Conservation (phyloP, 2,113 vertebrate species). For the Bufo gargarizans region DNA sequence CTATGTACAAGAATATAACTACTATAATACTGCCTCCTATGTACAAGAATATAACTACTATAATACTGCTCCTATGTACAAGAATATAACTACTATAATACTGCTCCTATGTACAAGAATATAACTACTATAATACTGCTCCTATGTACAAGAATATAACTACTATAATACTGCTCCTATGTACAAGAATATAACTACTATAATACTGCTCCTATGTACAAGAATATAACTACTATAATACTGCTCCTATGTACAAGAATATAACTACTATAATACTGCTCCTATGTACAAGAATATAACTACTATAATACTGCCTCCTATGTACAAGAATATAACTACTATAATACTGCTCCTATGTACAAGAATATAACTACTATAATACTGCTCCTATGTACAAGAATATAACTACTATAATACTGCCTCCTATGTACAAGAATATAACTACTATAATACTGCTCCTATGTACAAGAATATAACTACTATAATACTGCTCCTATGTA, state of each 20-base stretch:
- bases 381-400: slow-evolving; percentile 9
- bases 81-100: background rate
- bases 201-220: background rate
- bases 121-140: slow-evolving; percentile 11
- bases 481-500: background rate
- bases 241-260: background rate
- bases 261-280: too few relatives aligned
- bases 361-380: too few relatives aligned
- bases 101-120: background rate
- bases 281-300: too few relatives aligned
- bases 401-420: slow-evolving; percentile 11
- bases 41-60: slow-evolving; percentile 11
- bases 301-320: too few relatives aligned
- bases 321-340: too few relatives aligned
- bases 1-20: background rate
- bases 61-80: background rate
- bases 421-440: slow-evolving; percentile 9
- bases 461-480: slow-evolving; percentile 5
- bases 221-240: background rate
- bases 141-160: too few relatives aligned
- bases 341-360: too few relatives aligned
- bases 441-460: slow-evolving; percentile 12
- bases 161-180: background rate
- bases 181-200: background rate
- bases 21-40: background rate